These are phyloP conservation scores for Nemotelus nigrinus DNA, from an alignment of 2,888 invertebrate species.

Conservation along the genomic window DNA sequence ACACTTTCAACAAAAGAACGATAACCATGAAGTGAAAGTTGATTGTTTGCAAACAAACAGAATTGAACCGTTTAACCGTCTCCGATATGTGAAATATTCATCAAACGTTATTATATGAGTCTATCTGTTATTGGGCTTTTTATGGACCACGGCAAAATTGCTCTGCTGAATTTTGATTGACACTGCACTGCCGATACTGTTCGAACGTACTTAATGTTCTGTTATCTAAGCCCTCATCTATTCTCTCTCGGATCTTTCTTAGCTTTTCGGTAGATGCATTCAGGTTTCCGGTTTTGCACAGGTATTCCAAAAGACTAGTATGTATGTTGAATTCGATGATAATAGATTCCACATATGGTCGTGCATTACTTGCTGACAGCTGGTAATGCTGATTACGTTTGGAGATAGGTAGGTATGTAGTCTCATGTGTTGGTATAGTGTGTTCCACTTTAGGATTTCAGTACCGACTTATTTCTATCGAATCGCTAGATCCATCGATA, in stretches of 20 bases:
- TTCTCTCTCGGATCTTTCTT: not conserved
- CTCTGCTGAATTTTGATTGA: slow-evolving; percentile 24
- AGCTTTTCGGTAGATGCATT: not conserved
- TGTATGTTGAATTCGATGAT: not conserved
- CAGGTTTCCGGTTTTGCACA: slow-evolving; percentile 36
- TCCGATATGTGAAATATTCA: too few relatives aligned
- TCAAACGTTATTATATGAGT: too few relatives aligned
- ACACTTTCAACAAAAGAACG: too few relatives aligned
- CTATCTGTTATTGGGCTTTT: too few relatives aligned
- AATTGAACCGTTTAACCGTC: too few relatives aligned
- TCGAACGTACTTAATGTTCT: not conserved
- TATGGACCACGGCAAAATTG: too few relatives aligned
- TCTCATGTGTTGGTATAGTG: not conserved
- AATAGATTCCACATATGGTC: slow-evolving; percentile 37
- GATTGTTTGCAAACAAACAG: too few relatives aligned
- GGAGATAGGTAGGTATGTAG: slow-evolving; percentile 20
- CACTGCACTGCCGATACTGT: slow-evolving; percentile 4
- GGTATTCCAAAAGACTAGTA: not conserved
- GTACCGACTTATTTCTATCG: slow-evolving; percentile 10
- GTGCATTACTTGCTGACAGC: slow-evolving; percentile 39
- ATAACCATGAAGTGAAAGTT: too few relatives aligned
- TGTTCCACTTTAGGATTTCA: slow-evolving; percentile 40
- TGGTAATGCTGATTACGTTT: slow-evolving; percentile 35
- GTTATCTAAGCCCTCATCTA: not conserved
- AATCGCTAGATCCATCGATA: slow-evolving; percentile 34